Base-by-base conservation (phyloP, 2,797 vertebrate species). In the Brachyrhaphis roseni region DNA sequence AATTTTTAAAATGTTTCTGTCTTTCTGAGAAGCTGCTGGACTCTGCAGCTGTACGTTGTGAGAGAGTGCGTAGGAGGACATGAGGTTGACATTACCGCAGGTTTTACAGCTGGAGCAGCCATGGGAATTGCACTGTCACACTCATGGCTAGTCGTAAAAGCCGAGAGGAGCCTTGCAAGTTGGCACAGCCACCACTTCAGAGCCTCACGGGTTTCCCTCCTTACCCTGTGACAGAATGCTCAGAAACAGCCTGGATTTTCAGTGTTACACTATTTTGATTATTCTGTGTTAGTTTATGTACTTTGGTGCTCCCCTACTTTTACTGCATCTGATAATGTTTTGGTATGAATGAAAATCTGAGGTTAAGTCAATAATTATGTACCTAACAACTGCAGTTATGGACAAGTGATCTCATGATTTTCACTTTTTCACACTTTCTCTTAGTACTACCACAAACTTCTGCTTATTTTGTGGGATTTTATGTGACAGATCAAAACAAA, bases 151-250 rank as follows among this genome's bases (percentile, higher is more conserved):
- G 88, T 88, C 88, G 80, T 72, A 84, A 78, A 84, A 88, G 90
- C 88, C 84, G 79, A 6, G 74, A 88, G 86, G 84, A 91, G 86
- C 86, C 84, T 88, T 86, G 78, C 80, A 87, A 75, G 80, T 78
- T 87, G 91, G 86, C 89, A 90, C 82, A 80, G 75, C 77, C 81
- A 85, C 82, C 72, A 77, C 89, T 87, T 88, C 87, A 86, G 82
- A 89, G 86, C 86, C 82, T 88, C 80, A 85, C 90, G 89, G 93
- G 91, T 93, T 86, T 86, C 83, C 79, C 34, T 82, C 76, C 78
- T 81, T 90, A 72, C 64, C 75, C 80, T 81, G 81, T 83, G 86
- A 89, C 75, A 51, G 76, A 53, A 74, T 86, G 86, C 84, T 86
- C 84, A 4, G 82, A 89, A 85, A 82, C 89, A 72, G 75, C 82